Base-by-base conservation (phyloP, 2,797 vertebrate species). In the Smutsia temminckii region DNA sequence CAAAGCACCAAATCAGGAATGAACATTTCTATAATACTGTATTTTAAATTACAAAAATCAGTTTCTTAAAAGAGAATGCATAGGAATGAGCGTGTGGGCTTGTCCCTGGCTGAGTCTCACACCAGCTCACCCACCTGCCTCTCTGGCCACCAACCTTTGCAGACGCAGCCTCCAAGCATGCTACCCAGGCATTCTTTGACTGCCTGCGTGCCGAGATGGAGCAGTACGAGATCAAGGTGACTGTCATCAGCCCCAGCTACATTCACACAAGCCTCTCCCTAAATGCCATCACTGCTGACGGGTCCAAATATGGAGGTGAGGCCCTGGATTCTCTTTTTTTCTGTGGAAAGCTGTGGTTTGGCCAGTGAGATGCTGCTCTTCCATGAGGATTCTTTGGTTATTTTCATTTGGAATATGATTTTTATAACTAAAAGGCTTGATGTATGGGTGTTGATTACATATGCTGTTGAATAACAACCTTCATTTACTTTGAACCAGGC, bases 101-200 rank as follows among this genome's bases (percentile, higher is more conserved):
- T 40, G 37, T 23, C 27, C 83, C 32, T 68, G 85, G 32, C 34
- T 79, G 8, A 8, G 17, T 11, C 77, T 27, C 49, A 77, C 34
- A 37, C 21, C 49, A 18, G 71, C 34, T 92, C 77, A 91, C 79
- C 71, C 27, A 51, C 57, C 86, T 53, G 42, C 23, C 17, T 78
- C n/a, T 75, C 49, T 66, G 32, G 61, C 69, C 49, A 14, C 8
- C 17, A 92, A 49, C 93, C 42, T 85, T 96, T 97, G 10, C 98
- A 99, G 99, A 99, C 29, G 98, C 99, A 7, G 99, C 99, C 34
- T 99, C 99, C 7, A 99, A 99, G 92, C 99, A 99, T 0, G 99
- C 99, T 21, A 99, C 98, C 32, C 99, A 99, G 98, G 99, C 99
- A 7, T 99, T 99, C 98, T 99, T 99, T 32, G 99, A 99, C 98